These are phyloP conservation scores for Adoxophyes honmai DNA, from an alignment of 1,140 invertebrate species.

Conservation along the genomic window DNA sequence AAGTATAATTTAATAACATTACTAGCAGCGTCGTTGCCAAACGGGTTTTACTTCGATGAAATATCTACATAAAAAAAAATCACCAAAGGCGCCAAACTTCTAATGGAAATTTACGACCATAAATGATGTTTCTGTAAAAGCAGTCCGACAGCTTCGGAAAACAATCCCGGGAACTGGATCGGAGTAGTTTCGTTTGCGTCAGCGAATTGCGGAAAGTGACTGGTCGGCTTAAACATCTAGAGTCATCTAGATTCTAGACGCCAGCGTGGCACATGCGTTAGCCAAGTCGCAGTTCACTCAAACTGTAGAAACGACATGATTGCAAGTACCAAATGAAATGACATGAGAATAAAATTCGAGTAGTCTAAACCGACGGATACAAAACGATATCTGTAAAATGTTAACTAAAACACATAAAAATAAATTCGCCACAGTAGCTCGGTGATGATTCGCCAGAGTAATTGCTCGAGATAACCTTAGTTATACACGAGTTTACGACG, in stretches of 20 bases:
- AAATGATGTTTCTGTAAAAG: constrained; percentile 21
- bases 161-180: constrained; percentile 32
- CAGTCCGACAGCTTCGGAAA: constrained; percentile 27
- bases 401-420: too few relatives aligned
- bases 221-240: constrained; percentile 21
- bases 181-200: constrained; percentile 29
- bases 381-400: too few relatives aligned
- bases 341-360: too few relatives aligned
- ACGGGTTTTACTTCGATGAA: neutral
- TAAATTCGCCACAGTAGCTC: too few relatives aligned
- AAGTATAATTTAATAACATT: too few relatives aligned
- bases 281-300: constrained; percentile 8
- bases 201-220: constrained; percentile 25
- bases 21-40: neutral
- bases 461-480: neutral
- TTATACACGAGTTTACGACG: constrained; percentile 1
- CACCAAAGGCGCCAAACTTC: constrained; percentile 1
- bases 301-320: too few relatives aligned
- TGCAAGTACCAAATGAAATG: too few relatives aligned
- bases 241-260: too few relatives aligned
- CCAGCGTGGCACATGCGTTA: constrained; percentile 22
- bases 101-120: constrained; percentile 31
- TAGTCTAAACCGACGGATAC: too few relatives aligned
- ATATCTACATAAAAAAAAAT: constrained; percentile 18
- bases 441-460: neutral